Conservation (phyloP, 2,797 vertebrate genomes). For the Hypotaenidia philippensis region DNA sequence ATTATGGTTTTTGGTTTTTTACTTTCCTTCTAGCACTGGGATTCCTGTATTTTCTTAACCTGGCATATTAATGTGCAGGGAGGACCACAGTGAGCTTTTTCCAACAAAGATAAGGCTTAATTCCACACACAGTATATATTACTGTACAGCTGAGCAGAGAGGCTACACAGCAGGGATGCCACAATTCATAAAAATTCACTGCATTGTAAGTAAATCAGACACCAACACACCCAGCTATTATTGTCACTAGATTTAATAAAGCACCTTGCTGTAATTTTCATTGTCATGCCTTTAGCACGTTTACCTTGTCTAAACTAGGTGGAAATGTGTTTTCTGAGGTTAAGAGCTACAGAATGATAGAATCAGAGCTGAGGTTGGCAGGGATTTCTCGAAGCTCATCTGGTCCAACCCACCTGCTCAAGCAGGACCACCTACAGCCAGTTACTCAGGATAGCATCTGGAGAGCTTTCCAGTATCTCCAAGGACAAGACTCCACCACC, state of each 20-base stretch:
- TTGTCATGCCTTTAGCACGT: neutral
- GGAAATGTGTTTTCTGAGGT: neutral
- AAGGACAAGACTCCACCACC: neutral
- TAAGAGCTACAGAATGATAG: neutral
- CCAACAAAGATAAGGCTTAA: neutral
- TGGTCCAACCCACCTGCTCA: neutral
- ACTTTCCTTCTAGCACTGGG: neutral
- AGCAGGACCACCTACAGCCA: neutral
- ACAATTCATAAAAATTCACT: neutral
- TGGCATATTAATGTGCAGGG: rapidly evolving
- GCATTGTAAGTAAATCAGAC: neutral
- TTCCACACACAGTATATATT: neutral
- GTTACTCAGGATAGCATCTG: neutral
- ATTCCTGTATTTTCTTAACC: neutral
- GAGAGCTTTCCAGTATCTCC: neutral
- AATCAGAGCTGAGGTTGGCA: neutral
- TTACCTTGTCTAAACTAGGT: neutral
- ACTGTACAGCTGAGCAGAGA: neutral
- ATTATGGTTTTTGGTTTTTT: neutral
- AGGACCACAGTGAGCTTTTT: neutral
- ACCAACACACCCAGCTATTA: neutral
- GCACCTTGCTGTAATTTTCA: neutral
- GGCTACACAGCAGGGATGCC: neutral
- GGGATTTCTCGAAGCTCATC: neutral
- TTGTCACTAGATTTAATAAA: conserved; percentile 1